Conservation (phyloP, 2,888 invertebrate species). For the Cyclophora punctaria region DNA sequence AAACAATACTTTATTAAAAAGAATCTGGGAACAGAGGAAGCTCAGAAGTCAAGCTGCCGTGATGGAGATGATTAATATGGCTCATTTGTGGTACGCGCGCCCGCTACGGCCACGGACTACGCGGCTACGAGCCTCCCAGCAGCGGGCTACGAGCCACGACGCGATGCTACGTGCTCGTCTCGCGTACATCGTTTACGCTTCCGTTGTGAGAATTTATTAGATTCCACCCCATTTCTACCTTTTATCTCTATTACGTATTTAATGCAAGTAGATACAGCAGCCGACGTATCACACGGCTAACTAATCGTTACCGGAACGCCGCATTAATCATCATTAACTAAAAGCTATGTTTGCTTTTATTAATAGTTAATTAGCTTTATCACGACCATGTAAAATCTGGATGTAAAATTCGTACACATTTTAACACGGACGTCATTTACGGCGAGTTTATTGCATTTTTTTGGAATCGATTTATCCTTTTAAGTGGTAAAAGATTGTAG, state of each 20-base stretch:
- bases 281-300: constrained; percentile 35
- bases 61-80: constrained; percentile 71
- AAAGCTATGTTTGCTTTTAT: constrained; percentile 5
- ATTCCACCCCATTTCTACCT: constrained; percentile 66
- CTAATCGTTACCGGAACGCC: constrained; percentile 33
- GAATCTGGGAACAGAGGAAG: constrained; percentile 60
- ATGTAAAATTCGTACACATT: not conserved
- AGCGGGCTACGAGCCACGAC: constrained; percentile 35
- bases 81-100: constrained; percentile 66
- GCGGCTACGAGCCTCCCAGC: constrained; percentile 33
- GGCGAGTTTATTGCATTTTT: not conserved
- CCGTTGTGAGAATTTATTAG: constrained; percentile 68
- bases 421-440: constrained; percentile 2
- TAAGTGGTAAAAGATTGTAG: constrained; percentile 27
- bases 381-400: too few relatives aligned
- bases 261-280: constrained; percentile 46
- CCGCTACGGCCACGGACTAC: constrained; percentile 25
- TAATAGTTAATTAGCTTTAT: not conserved
- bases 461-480: constrained; percentile 18
- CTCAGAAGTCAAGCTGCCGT: constrained; percentile 64
- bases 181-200: constrained; percentile 70
- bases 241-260: constrained; percentile 66
- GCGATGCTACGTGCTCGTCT: constrained; percentile 62
- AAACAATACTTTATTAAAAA: constrained; percentile 43
- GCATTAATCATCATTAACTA: constrained; percentile 26